phyloP scores from a whole-genome alignment of 2,888 invertebrate genomes.

The Micropterix aruncella region DNA sequence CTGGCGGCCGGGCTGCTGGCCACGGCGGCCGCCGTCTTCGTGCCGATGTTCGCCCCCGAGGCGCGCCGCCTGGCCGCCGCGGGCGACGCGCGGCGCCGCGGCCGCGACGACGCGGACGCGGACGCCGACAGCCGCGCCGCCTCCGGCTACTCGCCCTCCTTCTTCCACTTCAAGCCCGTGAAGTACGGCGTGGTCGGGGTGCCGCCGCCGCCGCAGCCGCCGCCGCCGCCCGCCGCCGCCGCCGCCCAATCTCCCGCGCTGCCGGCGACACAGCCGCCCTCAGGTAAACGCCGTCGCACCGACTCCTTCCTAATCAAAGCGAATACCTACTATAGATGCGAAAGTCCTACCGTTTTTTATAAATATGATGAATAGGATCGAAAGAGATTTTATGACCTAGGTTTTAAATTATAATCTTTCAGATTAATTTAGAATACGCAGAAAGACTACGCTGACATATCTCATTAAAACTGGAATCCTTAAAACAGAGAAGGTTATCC shows the following conservation, averaged over 20 bases:
- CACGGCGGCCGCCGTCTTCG: constrained; percentile 73
- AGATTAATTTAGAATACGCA: too few species aligned
- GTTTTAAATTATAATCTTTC: too few species aligned
- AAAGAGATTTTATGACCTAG: too few species aligned
- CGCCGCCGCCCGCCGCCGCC: constrained; percentile 30
- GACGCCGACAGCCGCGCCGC: constrained; percentile 65
- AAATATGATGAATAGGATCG: too few species aligned
- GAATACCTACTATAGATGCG: too few species aligned
- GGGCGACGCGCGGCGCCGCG: constrained; percentile 76
- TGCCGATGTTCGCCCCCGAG: constrained; percentile 90
- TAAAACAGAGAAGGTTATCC: too few species aligned
- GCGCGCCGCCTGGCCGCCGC: constrained; percentile 84
- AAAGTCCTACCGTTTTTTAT: too few species aligned
- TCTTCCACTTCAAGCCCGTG: constrained; percentile 85
- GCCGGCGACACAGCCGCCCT: constrained; percentile 24
- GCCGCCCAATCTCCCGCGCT: constrained; percentile 40
- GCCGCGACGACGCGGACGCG: constrained; percentile 71
- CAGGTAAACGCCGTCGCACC: too few species aligned
- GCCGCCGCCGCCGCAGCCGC: constrained; percentile 30
- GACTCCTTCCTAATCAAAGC: too few species aligned
- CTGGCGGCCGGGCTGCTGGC: constrained; percentile 80
- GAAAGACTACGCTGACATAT: too few species aligned
- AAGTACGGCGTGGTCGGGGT: constrained; percentile 57
- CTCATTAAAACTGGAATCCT: too few species aligned
- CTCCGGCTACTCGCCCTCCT: constrained; percentile 80